Conservation (phyloP, 2,888 invertebrate species). For the Exephanes ischioxanthus region DNA sequence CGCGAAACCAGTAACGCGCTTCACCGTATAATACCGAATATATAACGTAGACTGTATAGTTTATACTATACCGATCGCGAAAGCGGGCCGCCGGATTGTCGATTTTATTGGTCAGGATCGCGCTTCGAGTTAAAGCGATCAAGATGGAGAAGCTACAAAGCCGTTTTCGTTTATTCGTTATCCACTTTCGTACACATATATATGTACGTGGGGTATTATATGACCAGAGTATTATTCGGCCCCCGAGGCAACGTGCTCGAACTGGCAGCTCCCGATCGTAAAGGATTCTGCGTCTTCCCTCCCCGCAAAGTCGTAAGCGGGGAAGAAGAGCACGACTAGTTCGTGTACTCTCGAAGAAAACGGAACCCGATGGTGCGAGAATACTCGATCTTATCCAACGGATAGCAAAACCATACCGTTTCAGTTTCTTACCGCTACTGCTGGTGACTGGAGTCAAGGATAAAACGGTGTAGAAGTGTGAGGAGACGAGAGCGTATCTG, state of each 20-base stretch:
- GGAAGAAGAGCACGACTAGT: conserved; percentile 28
- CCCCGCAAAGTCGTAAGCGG: conserved; percentile 68
- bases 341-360: conserved; percentile 31
- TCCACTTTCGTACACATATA: conserved; percentile 62
- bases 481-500: conserved; percentile 13
- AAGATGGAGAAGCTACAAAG: conserved; percentile 83
- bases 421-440: conserved; percentile 4
- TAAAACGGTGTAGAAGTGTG: conserved; percentile 17
- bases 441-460: not conserved
- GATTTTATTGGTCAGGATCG: conserved; percentile 82
- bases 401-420: not conserved
- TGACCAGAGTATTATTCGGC: conserved; percentile 59
- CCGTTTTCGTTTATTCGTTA: conserved; percentile 80
- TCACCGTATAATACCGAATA: conserved; percentile 11
- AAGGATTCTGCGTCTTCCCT: conserved; percentile 70
- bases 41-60: conserved; percentile 13
- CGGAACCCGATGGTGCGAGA: conserved; percentile 37
- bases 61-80: conserved; percentile 53
- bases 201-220: conserved; percentile 26
- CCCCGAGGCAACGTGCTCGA: conserved; percentile 65
- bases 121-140: conserved; percentile 82
- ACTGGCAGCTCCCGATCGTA: conserved; percentile 77
- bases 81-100: conserved; percentile 64
- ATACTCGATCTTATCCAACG: conserved; percentile 49
- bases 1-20: conserved; percentile 70